A percentile compares a stretch with the other conserved stretches of the same genome.
Conservation (phyloP, 2,113 vertebrate species). For the Strigops habroptila region DNA sequence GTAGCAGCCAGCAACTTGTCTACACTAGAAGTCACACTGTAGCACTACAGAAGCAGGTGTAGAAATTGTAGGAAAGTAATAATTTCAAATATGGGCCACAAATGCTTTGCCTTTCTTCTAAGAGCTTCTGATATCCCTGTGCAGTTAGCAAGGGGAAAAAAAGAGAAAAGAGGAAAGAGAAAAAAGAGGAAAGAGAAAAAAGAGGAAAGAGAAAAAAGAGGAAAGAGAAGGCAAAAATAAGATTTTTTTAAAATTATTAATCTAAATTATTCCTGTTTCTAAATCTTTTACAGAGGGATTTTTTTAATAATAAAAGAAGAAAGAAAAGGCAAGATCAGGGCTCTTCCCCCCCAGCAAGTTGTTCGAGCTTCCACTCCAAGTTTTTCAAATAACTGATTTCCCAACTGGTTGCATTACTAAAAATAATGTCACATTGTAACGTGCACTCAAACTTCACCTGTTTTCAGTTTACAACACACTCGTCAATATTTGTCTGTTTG, state of each 20-base stretch:
- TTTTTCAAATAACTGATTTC: neutral
- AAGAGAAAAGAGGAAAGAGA: too few species aligned
- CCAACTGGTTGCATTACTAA: neutral
- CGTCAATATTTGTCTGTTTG: neutral
- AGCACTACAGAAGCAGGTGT: neutral
- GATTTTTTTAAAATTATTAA: neutral
- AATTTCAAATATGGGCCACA: neutral
- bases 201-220: too few species aligned
- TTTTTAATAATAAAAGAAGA: neutral
- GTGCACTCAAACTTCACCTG: neutral
- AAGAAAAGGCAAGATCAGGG: neutral
- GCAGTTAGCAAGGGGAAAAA: neutral
- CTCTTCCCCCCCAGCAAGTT: neutral
- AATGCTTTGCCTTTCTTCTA: neutral
- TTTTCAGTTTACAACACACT: neutral
- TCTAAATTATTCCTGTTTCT: neutral
- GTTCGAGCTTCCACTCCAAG: neutral
- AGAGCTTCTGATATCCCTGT: neutral
- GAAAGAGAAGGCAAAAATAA: neutral
- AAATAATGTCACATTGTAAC: neutral
- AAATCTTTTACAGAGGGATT: neutral
- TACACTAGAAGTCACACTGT: neutral
- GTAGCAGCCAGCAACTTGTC: slow-evolving; percentile 37
- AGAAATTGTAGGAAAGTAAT: neutral
- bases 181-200: neutral